Percentiles rank a stretch among this genome's conserved stretches.
These are phyloP conservation scores for Polydrusus tereticollis DNA, from an alignment of 2,888 invertebrate genomes.

Conservation along the genomic window DNA sequence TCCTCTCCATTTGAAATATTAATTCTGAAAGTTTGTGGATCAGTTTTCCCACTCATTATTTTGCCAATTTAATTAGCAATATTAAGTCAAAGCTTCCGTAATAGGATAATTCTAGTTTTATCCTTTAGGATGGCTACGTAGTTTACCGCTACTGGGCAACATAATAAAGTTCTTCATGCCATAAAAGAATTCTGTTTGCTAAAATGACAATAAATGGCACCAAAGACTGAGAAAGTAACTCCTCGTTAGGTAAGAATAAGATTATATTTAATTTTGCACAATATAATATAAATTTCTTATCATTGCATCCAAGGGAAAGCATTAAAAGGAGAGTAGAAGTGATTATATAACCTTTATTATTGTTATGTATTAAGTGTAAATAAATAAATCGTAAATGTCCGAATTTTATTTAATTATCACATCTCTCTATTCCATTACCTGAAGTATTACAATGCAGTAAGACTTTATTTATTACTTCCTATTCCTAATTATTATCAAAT, in stretches of 20 bases:
- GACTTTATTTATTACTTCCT: conserved; percentile 13
- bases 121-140: conserved; percentile 50
- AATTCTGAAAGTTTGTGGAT: conserved; percentile 9
- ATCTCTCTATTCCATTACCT: not conserved
- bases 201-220: conserved; percentile 34
- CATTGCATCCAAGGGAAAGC: conserved; percentile 22
- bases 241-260: conserved; percentile 37
- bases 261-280: not conserved
- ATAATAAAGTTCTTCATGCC: conserved; percentile 48
- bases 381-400: conserved; percentile 15
- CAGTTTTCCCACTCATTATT: conserved; percentile 15
- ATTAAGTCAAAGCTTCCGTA: conserved; percentile 37
- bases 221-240: conserved; percentile 44
- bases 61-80: conserved; percentile 7
- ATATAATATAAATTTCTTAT: not conserved
- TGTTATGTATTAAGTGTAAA: conserved; percentile 13
- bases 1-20: conserved; percentile 16
- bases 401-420: conserved; percentile 3
- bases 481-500: conserved; percentile 3
- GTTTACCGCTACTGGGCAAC: conserved; percentile 46
- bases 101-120: conserved; percentile 48
- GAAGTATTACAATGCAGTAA: not conserved
- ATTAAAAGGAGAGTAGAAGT: not conserved
- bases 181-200: conserved; percentile 40
- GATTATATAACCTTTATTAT: conserved; percentile 8